Evolutionary conservation across 2,888 invertebrate species (phyloP), one percentile per base, ranked within the genome.

Genomic region (Craniophora ligustri): DNA sequence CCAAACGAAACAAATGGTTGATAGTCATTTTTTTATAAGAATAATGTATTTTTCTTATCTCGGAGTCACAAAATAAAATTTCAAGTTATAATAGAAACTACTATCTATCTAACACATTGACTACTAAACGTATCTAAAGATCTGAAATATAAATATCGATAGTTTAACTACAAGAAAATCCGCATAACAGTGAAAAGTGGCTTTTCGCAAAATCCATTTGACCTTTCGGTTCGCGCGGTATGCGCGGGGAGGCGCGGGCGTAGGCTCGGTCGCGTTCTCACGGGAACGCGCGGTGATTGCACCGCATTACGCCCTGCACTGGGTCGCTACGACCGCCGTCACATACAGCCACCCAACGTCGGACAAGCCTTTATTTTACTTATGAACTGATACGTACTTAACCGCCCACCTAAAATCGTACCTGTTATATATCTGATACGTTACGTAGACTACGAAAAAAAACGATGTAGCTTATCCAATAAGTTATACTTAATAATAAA

Each of bases 261-360:
- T 72, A 59, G 71, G 60, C 67, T 73, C 76, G 84, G 83, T 79
- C 79, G 80, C 81, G 89, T 92, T 93, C 92, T 89, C 92, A 92
- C 92, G 92, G 92, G 92, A 92, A 93, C 91, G 84, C 80, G 67
- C 85, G 85, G 86, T 87, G 87, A 88, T 87, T 88, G 89, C 89
- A 84, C 86, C 80, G 88, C 86, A 88, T 85, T 89, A 86, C 86
- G 84, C 80, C 80, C 82, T 80, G 85, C 84, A 84, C 82, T 86
- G 85, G 85, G 85, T 86, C 88, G 86, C 68, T 68, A 53, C 79
- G 71, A 79, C 79, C 70, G 76, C 80, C 48, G 66, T 56, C 63
- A 78, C 81, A 76, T 72, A 65, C 78, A 79, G 63, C 76, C 75
- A 75, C 59, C 55, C 48, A 67, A 70, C 61, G 53, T 31, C 72